Percentiles rank a stretch among this genome's conserved stretches.
phyloP scores from a whole-genome alignment of 2,113 vertebrate genomes.

The Brienomyrus longianalis region DNA sequence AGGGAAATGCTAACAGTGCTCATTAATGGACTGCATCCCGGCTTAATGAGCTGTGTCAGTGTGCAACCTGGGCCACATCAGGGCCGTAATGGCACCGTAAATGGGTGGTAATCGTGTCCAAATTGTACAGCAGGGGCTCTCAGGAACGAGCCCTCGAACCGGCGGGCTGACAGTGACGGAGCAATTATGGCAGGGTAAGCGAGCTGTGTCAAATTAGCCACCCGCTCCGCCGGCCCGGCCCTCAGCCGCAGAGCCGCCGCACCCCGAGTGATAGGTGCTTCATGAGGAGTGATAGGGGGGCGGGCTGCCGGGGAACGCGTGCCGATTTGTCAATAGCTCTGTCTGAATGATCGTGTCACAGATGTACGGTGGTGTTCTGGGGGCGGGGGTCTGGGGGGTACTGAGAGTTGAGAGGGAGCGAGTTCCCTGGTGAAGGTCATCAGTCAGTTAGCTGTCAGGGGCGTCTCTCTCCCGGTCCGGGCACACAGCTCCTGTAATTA shows the following conservation, averaged over 20 bases:
- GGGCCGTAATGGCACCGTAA: constrained; percentile 95
- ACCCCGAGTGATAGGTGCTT: constrained; percentile 85
- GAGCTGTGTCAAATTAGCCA: constrained; percentile 99
- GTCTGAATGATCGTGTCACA: constrained; percentile 79
- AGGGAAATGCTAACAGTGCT: constrained; percentile 99
- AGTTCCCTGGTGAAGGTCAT: constrained; percentile 86
- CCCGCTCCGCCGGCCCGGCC: constrained; percentile 80
- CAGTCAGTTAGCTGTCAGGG: constrained; percentile 91
- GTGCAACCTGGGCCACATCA: constrained; percentile 79
- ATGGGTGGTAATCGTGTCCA: constrained; percentile 99
- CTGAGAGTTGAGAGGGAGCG: constrained; percentile 58
- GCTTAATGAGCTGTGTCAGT: constrained; percentile 98
- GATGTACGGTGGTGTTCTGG: constrained; percentile 60
- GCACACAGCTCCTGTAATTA: constrained; percentile 92
- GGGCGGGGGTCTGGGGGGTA: constrained; percentile 58
- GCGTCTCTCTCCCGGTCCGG: constrained; percentile 80
- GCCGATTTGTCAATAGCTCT: constrained; percentile 88
- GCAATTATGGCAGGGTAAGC: constrained; percentile 99
- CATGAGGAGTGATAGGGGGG: constrained; percentile 94
- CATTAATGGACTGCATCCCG: constrained; percentile 99
- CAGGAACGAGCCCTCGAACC: constrained; percentile 73
- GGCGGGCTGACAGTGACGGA: constrained; percentile 96
- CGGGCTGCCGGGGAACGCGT: constrained; percentile 71
- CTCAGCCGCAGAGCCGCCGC: constrained; percentile 80
- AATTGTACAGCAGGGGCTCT: constrained; percentile 85